Evolutionary conservation across 2,888 invertebrate genomes (phyloP).

Genomic region (Philopedon plagiatum): DNA sequence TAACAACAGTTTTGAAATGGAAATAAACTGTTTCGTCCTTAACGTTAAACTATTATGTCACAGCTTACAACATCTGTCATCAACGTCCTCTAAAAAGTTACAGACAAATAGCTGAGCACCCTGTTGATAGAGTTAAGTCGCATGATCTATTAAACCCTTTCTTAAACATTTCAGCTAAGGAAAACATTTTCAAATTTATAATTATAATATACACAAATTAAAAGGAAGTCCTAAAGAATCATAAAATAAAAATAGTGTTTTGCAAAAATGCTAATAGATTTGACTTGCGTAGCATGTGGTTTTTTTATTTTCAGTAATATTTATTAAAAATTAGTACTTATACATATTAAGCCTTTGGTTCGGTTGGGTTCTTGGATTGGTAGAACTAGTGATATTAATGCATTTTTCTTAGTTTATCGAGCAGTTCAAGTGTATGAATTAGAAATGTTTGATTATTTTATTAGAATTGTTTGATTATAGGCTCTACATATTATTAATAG

Average conservation of each 20-base stretch:
- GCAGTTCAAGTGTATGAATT: neutral
- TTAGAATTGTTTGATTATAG: too few species aligned
- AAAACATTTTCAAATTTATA: neutral
- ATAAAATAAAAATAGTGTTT: constrained; percentile 7
- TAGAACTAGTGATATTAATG: constrained; percentile 40
- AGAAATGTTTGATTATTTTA: constrained; percentile 4
- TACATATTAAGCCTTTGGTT: constrained; percentile 37
- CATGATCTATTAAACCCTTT: too few species aligned
- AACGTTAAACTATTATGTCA: too few species aligned
- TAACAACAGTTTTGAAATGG: too few species aligned
- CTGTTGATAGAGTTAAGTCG: too few species aligned
- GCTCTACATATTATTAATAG: neutral
- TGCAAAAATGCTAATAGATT: constrained; percentile 25
- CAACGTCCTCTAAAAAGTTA: too few species aligned
- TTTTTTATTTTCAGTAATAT: constrained; percentile 36
- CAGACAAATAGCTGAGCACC: too few species aligned
- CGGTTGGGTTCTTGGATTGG: constrained; percentile 49
- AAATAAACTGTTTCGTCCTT: too few species aligned
- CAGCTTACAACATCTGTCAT: too few species aligned
- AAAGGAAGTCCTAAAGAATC: too few species aligned
- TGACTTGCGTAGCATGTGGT: constrained; percentile 47
- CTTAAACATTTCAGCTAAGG: too few species aligned
- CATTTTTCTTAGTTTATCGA: constrained; percentile 19
- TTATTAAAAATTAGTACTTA: constrained; percentile 16
- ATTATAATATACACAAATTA: too few species aligned